Percentiles rank a stretch among this genome's conserved stretches.
phyloP scores from a whole-genome alignment of 2,888 invertebrate genomes.

The Tachina fera region DNA sequence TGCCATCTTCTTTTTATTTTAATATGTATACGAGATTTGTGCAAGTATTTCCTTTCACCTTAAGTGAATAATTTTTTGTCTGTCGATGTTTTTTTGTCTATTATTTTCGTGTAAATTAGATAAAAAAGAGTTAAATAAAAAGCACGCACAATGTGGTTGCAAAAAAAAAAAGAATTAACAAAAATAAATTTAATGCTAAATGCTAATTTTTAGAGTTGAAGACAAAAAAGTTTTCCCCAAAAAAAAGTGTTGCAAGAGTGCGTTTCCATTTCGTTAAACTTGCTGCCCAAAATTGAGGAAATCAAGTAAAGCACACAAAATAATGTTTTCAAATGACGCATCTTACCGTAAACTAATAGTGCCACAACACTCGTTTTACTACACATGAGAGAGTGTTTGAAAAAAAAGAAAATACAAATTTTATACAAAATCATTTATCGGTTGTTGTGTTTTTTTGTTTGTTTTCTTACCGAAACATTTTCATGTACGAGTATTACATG shows the following conservation, averaged over 20 bases:
- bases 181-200: no score
- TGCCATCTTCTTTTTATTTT: neutral
- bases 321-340: constrained; percentile 10
- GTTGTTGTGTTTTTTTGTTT: neutral
- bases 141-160: constrained; percentile 4
- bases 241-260: neutral
- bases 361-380: neutral
- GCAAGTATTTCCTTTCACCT: constrained; percentile 58
- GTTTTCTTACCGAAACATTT: neutral
- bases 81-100: constrained; percentile 35
- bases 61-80: constrained; percentile 64
- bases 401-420: constrained; percentile 13
- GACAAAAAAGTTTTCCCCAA: neutral
- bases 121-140: constrained; percentile 23
- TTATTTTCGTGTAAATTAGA: constrained; percentile 65
- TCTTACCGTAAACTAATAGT: no score
- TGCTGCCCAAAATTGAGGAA: constrained; percentile 37
- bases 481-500: constrained; percentile 7
- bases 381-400: neutral
- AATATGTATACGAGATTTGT: constrained; percentile 10
- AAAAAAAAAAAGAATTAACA: neutral
- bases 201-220: no score
- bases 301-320: constrained; percentile 38
- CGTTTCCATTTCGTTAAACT: neutral
- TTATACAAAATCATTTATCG: constrained; percentile 2